phyloP scores from a whole-genome alignment of 1,140 invertebrate species.

The Mamestra configurata region DNA sequence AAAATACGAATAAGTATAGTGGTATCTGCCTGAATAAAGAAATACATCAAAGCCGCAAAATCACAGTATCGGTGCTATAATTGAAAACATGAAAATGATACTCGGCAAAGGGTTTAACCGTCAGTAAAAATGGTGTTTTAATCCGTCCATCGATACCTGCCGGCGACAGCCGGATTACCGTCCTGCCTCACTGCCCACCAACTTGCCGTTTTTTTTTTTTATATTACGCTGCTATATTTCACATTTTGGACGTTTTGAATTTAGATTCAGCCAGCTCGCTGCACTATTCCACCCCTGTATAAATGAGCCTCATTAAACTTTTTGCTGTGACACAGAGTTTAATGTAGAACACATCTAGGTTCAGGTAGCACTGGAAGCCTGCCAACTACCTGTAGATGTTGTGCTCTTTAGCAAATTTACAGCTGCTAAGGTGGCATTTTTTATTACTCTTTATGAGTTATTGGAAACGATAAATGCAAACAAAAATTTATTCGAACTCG shows the following conservation, averaged over 20 bases:
- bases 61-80: conserved; percentile 53
- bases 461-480: conserved; percentile 64
- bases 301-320: conserved; percentile 71
- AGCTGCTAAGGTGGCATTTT: conserved; percentile 69
- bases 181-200: conserved; percentile 67
- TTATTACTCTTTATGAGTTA: conserved; percentile 67
- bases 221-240: conserved; percentile 59
- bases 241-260: conserved; percentile 51
- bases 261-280: conserved; percentile 24
- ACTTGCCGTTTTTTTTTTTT: conserved; percentile 72
- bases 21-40: conserved; percentile 2
- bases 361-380: conserved; percentile 78
- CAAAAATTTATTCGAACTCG: conserved; percentile 40
- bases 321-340: conserved; percentile 69
- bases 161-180: conserved; percentile 75
- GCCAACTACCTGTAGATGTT: conserved; percentile 85
- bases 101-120: conserved; percentile 71
- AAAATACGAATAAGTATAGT: not conserved
- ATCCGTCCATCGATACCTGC: conserved; percentile 82
- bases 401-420: conserved; percentile 72
- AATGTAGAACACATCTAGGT: conserved; percentile 77
- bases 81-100: conserved; percentile 71
- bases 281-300: conserved; percentile 46
- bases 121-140: conserved; percentile 84
- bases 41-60: conserved; percentile 45